phyloP scores from a whole-genome alignment of 1,140 invertebrate genomes.

The Drosophila santomea region DNA sequence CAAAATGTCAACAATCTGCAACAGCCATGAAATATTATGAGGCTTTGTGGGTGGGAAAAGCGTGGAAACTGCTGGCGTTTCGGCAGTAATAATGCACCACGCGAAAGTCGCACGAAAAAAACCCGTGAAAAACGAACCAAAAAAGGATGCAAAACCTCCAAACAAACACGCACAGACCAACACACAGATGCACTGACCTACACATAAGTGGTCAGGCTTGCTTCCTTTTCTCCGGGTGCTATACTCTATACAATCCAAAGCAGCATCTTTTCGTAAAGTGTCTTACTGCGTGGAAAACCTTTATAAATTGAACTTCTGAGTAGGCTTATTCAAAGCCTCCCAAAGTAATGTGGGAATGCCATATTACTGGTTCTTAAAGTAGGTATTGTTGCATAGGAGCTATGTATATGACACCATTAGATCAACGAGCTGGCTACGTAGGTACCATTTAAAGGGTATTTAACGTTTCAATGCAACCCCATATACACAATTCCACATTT shows the following conservation, averaged over 20 bases:
- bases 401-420: too few species aligned
- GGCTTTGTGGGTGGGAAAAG: slow-evolving; percentile 38
- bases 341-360: too few species aligned
- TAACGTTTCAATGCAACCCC: background rate
- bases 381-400: too few species aligned
- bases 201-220: slow-evolving; percentile 25
- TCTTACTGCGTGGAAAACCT: too few species aligned
- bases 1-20: slow-evolving; percentile 79
- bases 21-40: slow-evolving; percentile 79
- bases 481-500: slow-evolving; percentile 19
- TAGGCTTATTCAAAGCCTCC: too few species aligned
- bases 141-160: slow-evolving; percentile 11
- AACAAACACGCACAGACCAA: slow-evolving; percentile 27
- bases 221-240: background rate
- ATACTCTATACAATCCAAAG: background rate
- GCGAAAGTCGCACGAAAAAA: slow-evolving; percentile 54
- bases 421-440: too few species aligned
- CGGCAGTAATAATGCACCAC: slow-evolving; percentile 44
- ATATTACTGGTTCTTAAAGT: too few species aligned
- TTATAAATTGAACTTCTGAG: too few species aligned
- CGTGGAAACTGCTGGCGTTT: slow-evolving; percentile 4
- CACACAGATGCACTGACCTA: slow-evolving; percentile 15
- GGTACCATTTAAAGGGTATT: slow-evolving; percentile 1
- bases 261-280: too few species aligned
- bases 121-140: slow-evolving; percentile 42